Evolutionary conservation across 2,888 invertebrate genomes (phyloP).

Genomic region (Hirtodrosophila cameraria): DNA sequence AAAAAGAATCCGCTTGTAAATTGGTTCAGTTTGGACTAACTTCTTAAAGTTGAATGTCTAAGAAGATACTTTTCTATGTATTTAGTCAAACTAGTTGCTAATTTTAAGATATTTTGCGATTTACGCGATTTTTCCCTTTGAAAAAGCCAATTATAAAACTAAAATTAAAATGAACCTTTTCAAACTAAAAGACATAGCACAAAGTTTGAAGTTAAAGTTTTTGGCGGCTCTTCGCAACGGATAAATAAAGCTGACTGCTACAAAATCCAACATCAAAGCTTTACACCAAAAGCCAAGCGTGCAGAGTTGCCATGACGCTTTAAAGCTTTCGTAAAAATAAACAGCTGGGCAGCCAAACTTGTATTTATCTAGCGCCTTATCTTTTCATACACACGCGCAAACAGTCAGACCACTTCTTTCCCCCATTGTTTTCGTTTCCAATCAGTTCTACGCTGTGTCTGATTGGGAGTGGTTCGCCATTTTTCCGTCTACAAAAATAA

Average conservation of each 20-base stretch:
- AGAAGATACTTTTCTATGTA: too few species aligned
- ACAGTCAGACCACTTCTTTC: conserved; percentile 49
- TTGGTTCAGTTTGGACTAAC: too few species aligned
- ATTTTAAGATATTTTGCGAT: too few species aligned
- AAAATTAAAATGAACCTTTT: too few species aligned
- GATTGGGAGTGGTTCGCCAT: conserved; percentile 65
- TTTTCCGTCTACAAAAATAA: conserved; percentile 36
- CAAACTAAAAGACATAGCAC: neutral
- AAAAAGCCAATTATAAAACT: too few species aligned
- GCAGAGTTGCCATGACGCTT: conserved; percentile 31
- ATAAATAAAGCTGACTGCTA: conserved; percentile 17
- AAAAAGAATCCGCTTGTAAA: neutral
- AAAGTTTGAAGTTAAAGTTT: conserved; percentile 11
- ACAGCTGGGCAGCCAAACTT: conserved; percentile 58
- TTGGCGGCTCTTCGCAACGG: conserved; percentile 9
- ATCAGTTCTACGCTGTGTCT: conserved; percentile 62
- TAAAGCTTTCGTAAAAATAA: conserved; percentile 28
- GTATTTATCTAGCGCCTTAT: conserved; percentile 70
- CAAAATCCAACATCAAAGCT: conserved; percentile 19
- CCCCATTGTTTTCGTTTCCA: conserved; percentile 50
- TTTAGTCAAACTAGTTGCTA: too few species aligned
- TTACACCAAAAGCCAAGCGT: conserved; percentile 23
- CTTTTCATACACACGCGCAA: conserved; percentile 36
- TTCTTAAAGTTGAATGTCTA: too few species aligned
- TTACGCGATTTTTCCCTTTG: too few species aligned